These are phyloP conservation scores for Notodonta dromedarius DNA, from an alignment of 2,888 invertebrate species.

Conservation along the genomic window DNA sequence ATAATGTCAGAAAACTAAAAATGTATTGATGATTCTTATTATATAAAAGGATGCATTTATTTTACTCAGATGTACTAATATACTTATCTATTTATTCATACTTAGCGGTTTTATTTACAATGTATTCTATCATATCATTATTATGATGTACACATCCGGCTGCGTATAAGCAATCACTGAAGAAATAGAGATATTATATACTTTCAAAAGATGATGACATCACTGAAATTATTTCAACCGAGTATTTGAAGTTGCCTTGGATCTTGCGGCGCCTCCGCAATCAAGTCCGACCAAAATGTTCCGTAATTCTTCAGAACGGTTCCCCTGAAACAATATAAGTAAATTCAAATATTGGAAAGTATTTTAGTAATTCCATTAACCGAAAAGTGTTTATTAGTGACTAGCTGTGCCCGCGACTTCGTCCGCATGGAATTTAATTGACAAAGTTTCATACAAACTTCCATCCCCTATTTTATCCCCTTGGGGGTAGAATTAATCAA, in stretches of 20 bases:
- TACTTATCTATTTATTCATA: constrained; percentile 54
- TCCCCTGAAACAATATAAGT: constrained; percentile 84
- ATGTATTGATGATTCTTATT: constrained; percentile 28
- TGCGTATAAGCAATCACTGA: neutral
- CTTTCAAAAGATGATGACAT: neutral
- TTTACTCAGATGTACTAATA: constrained; percentile 48
- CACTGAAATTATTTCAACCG: constrained; percentile 44
- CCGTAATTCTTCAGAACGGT: constrained; percentile 90
- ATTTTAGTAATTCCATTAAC: too few relatives aligned
- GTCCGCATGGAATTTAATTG: too few relatives aligned
- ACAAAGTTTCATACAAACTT: too few relatives aligned
- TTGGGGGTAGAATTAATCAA: too few relatives aligned
- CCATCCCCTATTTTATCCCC: too few relatives aligned
- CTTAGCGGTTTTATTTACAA: constrained; percentile 38
- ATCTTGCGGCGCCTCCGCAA: constrained; percentile 82
- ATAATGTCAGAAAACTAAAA: constrained; percentile 21
- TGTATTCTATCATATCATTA: neutral
- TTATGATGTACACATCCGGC: constrained; percentile 12
- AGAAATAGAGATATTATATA: neutral
- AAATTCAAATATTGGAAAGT: too few relatives aligned
- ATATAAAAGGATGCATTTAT: constrained; percentile 48
- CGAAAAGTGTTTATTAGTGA: too few relatives aligned
- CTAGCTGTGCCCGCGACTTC: too few relatives aligned
- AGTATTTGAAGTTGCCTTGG: constrained; percentile 66
- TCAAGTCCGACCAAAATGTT: constrained; percentile 89